Conservation (phyloP, 2,113 vertebrate genomes). For the Oreochromis niloticus region DNA sequence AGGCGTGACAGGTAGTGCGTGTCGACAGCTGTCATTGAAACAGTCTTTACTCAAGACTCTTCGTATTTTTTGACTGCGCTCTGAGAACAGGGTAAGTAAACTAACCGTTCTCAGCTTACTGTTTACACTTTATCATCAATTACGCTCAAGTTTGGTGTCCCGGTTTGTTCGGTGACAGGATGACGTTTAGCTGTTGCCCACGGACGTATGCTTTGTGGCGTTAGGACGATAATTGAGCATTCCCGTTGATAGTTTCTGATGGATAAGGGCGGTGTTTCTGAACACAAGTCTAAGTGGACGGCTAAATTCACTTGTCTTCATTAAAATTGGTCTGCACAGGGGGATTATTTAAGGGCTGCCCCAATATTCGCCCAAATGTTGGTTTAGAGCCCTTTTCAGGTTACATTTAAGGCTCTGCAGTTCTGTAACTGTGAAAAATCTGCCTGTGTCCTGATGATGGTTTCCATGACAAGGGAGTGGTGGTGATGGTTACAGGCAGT, state of each 20-base stretch:
- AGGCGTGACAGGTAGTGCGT: not conserved
- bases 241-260: not conserved
- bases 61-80: not conserved
- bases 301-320: not conserved
- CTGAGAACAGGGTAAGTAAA: conserved; percentile 26
- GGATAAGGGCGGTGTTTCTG: not conserved
- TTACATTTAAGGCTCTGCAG: not conserved
- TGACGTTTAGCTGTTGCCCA: not conserved
- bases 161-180: not conserved
- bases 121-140: not conserved
- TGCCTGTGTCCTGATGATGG: not conserved
- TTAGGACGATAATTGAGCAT: not conserved
- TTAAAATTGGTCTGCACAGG: not conserved
- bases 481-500: not conserved
- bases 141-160: not conserved
- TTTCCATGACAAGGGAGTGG: not conserved
- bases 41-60: not conserved
- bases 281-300: not conserved
- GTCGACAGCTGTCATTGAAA: not conserved
- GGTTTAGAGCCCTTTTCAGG: conserved; percentile 9
- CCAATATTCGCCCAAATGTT: not conserved
- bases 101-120: not conserved
- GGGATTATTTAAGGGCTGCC: not conserved
- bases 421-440: not conserved
- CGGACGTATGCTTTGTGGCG: not conserved